Base-by-base conservation (phyloP, 2,888 invertebrate genomes). In the Ennomos fuscantarius region DNA sequence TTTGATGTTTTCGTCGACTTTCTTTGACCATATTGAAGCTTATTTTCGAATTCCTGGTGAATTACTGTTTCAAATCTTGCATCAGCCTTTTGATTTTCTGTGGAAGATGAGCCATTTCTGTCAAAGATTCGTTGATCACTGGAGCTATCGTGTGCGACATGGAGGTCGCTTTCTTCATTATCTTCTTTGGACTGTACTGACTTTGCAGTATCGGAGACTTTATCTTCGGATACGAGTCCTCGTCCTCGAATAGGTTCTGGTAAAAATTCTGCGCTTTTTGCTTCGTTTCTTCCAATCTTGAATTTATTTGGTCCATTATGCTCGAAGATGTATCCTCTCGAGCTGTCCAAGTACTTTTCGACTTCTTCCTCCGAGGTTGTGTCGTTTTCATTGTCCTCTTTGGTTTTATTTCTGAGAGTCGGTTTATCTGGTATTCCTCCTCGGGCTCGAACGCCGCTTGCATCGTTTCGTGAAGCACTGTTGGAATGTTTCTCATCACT, bases 401-500 rank as follows among this genome's bases (percentile, higher is more conserved):
- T 49, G 79, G 75, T 60, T 75, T 62, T 36, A 69, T 69, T 68
- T 86, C 82, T 58, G 69, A 49, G 13, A 46, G n/a, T 36, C 40
- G 46, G 8, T 59, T 62, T 54, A 79, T 79, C 52, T 68, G 66
- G 66, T 79, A 74, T 51, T 82, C 79, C 42, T 78, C 70, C 57
- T 69, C 67, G 36, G 81, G 68, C 62, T 88, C 78, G 70, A 87
- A 75, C 42, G 86, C 88, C 49, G 76, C 84, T 74, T 90, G 87
- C 63, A 90, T 76, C 13, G 89, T 86, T 53, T 91, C 91, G 86
- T 91, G 90, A 36, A 92, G 66, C 12, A 86, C 81, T 56, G 80
- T 72, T 1, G 92, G 92, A 59, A 92, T 82, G 54, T 79, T 87
- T 71, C 76, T 86, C 79, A 91, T 87, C 44, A 85, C 81, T 55